Evolutionary conservation across 2,888 invertebrate species (phyloP), one percentile per base, ranked within the genome.

Genomic region (Melikaiella ostensackeni): DNA sequence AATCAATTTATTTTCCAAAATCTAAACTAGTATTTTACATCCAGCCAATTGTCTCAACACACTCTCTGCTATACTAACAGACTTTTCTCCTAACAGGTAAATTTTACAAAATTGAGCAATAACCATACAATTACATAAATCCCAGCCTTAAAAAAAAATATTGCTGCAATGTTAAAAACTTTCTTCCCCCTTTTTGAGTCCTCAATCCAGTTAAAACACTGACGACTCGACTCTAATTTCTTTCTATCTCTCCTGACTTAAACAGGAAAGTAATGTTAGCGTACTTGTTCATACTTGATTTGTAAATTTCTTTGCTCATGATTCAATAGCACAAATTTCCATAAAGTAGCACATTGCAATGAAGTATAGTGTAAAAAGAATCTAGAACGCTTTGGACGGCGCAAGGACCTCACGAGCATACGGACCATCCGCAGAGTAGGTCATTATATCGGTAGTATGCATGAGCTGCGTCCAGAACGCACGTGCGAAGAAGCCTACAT

Each of bases 401-500:
- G 83, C 79, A 84, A 84, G 83, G 81, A 84, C 84, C 83, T 83
- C 84, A 81, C 82, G 80, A 83, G 81, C 79, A 77, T 77, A 77
- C 82, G 79, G 73, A 82, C 81, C 84, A 84, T 86, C 82, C 82
- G 75, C 82, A 80, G 86, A 88, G 89, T 89, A 87, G 89, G 89
- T 88, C 87, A 88, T 87, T 83, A 81, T 86, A 85, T 86, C 84
- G 84, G 85, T 85, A 84, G 84, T 86, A 84, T 84, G 86, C 85
- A 83, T 82, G 79, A 82, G 81, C 78, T 81, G 83, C 84, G 84
- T 86, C 83, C 82, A 79, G 77, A 79, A 84, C 82, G 85, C 88
- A 88, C 87, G 88, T 87, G 87, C 86, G 82, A 85, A 42, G 42
- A 42, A 88, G 86, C 87, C 88, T 88, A 88, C 87, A 88, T 88